Conservation (phyloP, 2,797 vertebrate species). For the Falco columbarius region DNA sequence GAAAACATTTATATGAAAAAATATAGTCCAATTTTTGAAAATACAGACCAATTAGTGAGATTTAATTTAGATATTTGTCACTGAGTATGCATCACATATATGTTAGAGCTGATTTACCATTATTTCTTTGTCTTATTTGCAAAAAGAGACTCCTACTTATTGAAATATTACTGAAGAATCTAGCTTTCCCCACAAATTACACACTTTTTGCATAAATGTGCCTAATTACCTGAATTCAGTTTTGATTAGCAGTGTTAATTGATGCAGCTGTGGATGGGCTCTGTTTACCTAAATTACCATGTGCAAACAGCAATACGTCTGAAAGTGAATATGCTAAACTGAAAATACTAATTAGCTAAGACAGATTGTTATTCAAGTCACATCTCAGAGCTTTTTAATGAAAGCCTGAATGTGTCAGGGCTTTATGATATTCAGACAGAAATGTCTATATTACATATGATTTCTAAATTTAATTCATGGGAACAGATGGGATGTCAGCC, state of each 20-base stretch:
- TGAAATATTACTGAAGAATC: constrained; percentile 81
- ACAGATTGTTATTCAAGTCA: constrained; percentile 87
- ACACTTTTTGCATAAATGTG: constrained; percentile 86
- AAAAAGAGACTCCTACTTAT: constrained; percentile 76
- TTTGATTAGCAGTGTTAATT: constrained; percentile 90
- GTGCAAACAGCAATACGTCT: constrained; percentile 87
- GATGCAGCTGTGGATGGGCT: constrained; percentile 87
- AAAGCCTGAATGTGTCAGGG: constrained; percentile 82
- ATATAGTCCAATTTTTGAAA: constrained; percentile 72
- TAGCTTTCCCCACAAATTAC: constrained; percentile 80
- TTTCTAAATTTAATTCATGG: constrained; percentile 83
- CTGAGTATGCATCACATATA: constrained; percentile 54
- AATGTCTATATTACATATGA: constrained; percentile 84
- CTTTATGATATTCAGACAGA: constrained; percentile 82
- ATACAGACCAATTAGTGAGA: constrained; percentile 77
- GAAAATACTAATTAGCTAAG: constrained; percentile 88
- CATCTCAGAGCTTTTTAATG: constrained; percentile 83
- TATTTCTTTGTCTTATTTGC: constrained; percentile 73
- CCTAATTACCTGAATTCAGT: constrained; percentile 89
- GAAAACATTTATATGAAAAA: constrained; percentile 68
- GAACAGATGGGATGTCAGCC: constrained; percentile 80
- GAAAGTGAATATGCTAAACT: constrained; percentile 85
- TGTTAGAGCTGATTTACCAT: constrained; percentile 69
- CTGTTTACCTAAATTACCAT: constrained; percentile 89
- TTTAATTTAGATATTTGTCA: constrained; percentile 79